These are phyloP conservation scores for Sylvilagus floridanus DNA, from an alignment of 2,797 vertebrate genomes.

Conservation along the genomic window DNA sequence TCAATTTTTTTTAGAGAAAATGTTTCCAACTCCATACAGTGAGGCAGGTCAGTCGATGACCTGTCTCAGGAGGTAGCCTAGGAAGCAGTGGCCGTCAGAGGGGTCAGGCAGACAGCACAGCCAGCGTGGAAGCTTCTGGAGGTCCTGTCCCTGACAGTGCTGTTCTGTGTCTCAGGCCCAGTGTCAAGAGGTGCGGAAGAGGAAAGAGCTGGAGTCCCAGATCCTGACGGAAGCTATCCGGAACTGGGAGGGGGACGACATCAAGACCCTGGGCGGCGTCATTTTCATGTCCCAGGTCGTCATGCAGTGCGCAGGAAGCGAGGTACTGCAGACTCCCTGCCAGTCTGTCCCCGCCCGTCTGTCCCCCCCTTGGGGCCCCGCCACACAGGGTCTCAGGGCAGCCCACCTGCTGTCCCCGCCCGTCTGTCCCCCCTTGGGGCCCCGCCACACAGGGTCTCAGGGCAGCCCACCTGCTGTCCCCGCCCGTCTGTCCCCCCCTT, in stretches of 20 bases:
- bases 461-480: no score
- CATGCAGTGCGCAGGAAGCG: constrained; percentile 95
- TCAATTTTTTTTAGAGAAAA: no score
- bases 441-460: no score
- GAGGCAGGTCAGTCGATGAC: background rate
- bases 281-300: constrained; percentile 98
- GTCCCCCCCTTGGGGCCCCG: no score
- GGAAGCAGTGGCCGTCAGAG: background rate
- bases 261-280: constrained; percentile 94
- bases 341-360: no score
- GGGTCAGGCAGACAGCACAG: accelerated
- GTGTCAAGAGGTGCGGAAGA: constrained; percentile 98
- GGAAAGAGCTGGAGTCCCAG: constrained; percentile 98
- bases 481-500: no score
- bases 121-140: background rate
- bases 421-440: no score
- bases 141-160: background rate
- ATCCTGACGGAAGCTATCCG: constrained; percentile 97
- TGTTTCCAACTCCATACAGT: background rate
- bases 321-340: constrained; percentile 93
- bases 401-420: no score
- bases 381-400: no score
- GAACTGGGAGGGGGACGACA: constrained; percentile 98
- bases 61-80: background rate
- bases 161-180: constrained; percentile 89